These are phyloP conservation scores for Crotalus horridus DNA, from an alignment of 2,113 vertebrate genomes.

Conservation along the genomic window DNA sequence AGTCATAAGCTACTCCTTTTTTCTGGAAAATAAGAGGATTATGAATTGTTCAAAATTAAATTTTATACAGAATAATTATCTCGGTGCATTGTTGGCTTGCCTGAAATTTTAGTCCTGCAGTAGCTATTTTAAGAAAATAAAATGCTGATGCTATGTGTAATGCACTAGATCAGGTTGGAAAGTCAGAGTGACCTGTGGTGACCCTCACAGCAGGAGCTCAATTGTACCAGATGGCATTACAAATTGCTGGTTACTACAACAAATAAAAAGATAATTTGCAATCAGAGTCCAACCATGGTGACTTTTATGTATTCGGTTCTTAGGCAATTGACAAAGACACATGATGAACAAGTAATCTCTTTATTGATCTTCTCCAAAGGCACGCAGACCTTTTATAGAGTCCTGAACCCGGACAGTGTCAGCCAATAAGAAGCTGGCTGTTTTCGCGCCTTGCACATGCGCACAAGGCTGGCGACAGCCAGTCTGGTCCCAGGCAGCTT, in stretches of 20 bases:
- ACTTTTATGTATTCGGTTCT: no score
- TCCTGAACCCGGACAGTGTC: no score
- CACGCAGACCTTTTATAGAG: no score
- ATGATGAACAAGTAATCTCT: no score
- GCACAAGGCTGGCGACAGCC: no score
- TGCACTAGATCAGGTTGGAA: constrained; percentile 14
- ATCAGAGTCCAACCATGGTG: not conserved
- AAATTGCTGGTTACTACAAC: constrained; percentile 24
- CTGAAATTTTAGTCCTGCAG: constrained; percentile 31
- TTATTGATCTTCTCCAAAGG: no score
- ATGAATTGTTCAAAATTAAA: constrained; percentile 27
- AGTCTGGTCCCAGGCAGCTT: no score
- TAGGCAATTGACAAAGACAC: no score
- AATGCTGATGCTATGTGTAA: constrained; percentile 9
- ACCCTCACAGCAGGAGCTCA: not conserved
- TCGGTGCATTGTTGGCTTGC: constrained; percentile 22
- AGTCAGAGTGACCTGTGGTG: constrained; percentile 16
- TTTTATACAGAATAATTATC: constrained; percentile 31
- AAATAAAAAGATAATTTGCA: constrained; percentile 16
- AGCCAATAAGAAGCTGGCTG: no score
- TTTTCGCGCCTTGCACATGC: no score
- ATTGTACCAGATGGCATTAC: constrained; percentile 20
- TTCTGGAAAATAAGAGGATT: constrained; percentile 9
- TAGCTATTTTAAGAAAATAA: constrained; percentile 1
- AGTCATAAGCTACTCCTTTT: constrained; percentile 18